A percentile compares a stretch with the other conserved stretches of the same genome.
Conservation (phyloP, 2,797 vertebrate species). For the Darevskia mixta region DNA sequence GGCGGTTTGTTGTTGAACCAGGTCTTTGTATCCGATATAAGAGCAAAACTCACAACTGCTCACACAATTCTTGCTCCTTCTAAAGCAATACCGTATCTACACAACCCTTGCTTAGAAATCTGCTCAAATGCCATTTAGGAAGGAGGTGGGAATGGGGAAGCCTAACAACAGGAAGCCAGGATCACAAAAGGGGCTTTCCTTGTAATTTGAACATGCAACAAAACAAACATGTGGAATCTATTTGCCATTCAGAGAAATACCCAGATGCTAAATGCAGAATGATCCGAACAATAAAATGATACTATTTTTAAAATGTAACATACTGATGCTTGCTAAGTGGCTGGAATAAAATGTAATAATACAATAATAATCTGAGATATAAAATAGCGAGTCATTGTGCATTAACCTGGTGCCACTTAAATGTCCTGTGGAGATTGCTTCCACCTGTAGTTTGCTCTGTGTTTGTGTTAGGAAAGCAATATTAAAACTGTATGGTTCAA, state of each 20-base stretch:
- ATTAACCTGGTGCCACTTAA: constrained; percentile 39
- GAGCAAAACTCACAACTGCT: background rate
- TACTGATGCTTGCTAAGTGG: background rate
- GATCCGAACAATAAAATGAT: background rate
- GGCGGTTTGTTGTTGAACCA: background rate
- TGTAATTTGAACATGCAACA: constrained; percentile 36
- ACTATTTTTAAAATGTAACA: background rate
- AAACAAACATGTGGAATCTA: constrained; percentile 44
- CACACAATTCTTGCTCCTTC: background rate
- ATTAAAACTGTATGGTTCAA: rapidly evolving
- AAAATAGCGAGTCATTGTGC: background rate
- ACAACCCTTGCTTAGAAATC: constrained; percentile 36
- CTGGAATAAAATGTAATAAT: background rate
- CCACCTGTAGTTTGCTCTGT: rapidly evolving
- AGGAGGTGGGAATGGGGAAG: constrained; percentile 17
- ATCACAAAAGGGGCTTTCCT: constrained; percentile 37
- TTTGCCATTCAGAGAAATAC: background rate
- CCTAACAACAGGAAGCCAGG: constrained; percentile 27
- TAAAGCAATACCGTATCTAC: background rate
- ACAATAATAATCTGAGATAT: background rate
- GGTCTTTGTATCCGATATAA: background rate
- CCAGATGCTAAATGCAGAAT: background rate
- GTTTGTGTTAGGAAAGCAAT: background rate
- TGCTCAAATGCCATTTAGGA: background rate
- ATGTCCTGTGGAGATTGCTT: background rate